Evolutionary conservation across 2,888 invertebrate genomes (phyloP).

Genomic region (Gibbula magus): DNA sequence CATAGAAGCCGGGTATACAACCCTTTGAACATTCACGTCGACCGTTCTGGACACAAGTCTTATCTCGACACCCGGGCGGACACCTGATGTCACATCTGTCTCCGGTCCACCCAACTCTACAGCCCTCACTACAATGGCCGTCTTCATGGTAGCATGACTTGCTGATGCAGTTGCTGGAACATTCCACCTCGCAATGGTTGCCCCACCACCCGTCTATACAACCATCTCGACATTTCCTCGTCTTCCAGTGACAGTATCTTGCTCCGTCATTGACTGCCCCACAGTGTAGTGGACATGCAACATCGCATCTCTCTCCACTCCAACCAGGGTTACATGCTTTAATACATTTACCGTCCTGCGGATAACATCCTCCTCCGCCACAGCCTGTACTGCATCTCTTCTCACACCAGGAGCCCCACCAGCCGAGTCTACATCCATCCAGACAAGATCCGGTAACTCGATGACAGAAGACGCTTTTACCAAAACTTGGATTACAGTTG

Average conservation of each 20-base stretch:
- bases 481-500: neutral
- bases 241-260: neutral
- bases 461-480: neutral
- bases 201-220: neutral
- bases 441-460: neutral
- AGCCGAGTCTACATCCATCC: neutral
- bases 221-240: neutral
- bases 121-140: no score
- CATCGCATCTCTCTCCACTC: neutral
- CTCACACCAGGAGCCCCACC: neutral
- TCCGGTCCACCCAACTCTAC: no score
- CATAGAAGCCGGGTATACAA: no score
- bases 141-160: no score
- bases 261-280: neutral
- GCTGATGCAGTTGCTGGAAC: neutral
- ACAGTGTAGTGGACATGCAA: neutral
- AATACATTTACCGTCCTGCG: neutral
- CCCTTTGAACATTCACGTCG: no score
- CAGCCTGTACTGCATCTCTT: neutral
- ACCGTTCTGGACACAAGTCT: no score
- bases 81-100: no score
- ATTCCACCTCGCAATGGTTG: neutral
- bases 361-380: neutral
- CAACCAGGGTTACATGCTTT: neutral
- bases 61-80: no score